Conservation (phyloP, 2,113 vertebrate species). For the Onychostruthus taczanowskii region DNA sequence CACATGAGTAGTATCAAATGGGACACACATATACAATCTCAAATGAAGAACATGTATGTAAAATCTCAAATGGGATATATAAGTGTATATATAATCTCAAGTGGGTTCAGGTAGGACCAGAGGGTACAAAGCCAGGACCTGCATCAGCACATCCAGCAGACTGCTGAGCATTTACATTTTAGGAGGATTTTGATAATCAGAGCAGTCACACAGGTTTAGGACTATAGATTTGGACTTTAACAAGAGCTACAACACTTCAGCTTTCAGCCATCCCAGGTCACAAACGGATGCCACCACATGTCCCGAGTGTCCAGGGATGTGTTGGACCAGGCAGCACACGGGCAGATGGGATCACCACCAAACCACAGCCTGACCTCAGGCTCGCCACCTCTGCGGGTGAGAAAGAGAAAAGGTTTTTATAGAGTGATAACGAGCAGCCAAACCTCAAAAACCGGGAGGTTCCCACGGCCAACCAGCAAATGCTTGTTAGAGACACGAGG, state of each 20-base stretch:
- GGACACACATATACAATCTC: not conserved
- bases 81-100: not conserved
- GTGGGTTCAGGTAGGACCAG: not conserved
- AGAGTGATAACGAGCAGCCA: conserved; percentile 13
- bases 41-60: not conserved
- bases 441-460: conserved; percentile 6
- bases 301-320: not conserved
- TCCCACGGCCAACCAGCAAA: not conserved
- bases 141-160: not conserved
- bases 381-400: not conserved
- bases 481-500: accelerated
- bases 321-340: not conserved
- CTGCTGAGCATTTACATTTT: not conserved
- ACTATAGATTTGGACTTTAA: not conserved
- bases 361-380: not conserved
- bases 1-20: not conserved
- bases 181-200: not conserved
- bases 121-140: not conserved
- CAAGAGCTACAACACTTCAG: not conserved
- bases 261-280: not conserved
- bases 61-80: too few relatives aligned
- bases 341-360: not conserved
- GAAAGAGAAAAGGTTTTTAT: not conserved
- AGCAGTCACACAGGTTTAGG: not conserved
- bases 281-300: accelerated